Percentiles rank a stretch among this genome's conserved stretches.
Evolutionary conservation across 2,113 vertebrate species (phyloP).

Genomic region (Mesocricetus auratus): DNA sequence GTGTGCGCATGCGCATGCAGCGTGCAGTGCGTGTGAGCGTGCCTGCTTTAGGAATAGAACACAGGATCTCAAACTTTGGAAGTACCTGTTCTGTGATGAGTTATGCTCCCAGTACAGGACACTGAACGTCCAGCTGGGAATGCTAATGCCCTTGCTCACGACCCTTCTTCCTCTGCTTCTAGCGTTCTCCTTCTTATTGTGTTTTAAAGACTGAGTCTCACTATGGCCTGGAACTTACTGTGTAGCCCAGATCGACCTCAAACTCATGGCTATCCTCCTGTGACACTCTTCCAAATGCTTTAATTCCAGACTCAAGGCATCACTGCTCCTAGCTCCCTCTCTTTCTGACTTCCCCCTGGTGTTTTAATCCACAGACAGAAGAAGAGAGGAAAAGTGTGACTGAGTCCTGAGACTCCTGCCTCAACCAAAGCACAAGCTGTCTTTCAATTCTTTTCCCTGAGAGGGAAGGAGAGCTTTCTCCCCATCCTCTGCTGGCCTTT

Average conservation of each 20-base stretch:
- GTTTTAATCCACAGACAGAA: neutral
- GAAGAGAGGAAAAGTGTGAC: neutral
- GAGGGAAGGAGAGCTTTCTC: neutral
- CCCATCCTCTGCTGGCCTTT: too few species aligned
- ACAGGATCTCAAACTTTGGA: neutral
- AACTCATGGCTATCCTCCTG: neutral
- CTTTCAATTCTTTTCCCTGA: neutral
- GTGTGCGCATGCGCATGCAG: neutral
- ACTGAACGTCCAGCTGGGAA: neutral
- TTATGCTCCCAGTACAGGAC: neutral
- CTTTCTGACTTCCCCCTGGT: rapidly evolving
- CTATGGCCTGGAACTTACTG: neutral
- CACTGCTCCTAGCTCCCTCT: neutral
- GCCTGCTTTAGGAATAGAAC: neutral
- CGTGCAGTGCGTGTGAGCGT: neutral
- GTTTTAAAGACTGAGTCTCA: neutral
- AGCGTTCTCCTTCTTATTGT: neutral
- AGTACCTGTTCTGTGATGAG: neutral
- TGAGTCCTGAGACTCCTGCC: neutral
- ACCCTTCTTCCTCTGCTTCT: neutral
- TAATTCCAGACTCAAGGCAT: neutral
- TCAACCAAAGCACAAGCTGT: neutral
- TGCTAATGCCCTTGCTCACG: neutral
- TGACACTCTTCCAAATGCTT: neutral
- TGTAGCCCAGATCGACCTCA: neutral